phyloP scores from a whole-genome alignment of 2,888 invertebrate genomes.

The Melieria picta region DNA sequence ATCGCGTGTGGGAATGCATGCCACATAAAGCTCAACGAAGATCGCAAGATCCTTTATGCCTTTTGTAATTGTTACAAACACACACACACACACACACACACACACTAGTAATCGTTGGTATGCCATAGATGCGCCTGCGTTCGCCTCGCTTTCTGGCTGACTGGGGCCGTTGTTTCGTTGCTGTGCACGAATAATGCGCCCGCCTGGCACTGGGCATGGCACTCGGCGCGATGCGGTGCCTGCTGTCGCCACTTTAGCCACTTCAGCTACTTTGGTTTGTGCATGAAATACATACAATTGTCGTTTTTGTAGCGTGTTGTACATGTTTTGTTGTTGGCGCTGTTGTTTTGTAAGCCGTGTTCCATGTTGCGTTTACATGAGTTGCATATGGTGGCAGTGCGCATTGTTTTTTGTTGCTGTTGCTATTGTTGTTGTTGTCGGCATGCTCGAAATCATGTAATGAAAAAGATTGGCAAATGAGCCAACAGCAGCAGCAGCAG shows the following conservation, averaged over 20 bases:
- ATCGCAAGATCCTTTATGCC: background rate
- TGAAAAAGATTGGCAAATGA: background rate
- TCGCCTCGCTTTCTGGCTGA: too few relatives aligned
- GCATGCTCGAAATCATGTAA: background rate
- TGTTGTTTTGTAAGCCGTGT: slow-evolving; percentile 22
- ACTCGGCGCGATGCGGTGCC: slow-evolving; percentile 50
- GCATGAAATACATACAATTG: slow-evolving; percentile 52
- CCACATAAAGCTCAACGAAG: slow-evolving; percentile 29
- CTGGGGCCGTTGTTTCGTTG: too few relatives aligned
- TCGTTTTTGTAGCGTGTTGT: slow-evolving; percentile 44
- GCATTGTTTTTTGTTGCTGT: background rate
- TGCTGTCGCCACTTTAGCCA: slow-evolving; percentile 57
- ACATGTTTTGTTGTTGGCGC: slow-evolving; percentile 17
- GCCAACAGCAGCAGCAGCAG: background rate
- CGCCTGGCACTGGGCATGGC: background rate
- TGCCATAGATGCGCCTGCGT: background rate
- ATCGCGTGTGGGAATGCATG: slow-evolving; percentile 51
- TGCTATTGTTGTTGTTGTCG: background rate
- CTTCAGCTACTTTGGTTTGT: slow-evolving; percentile 31
- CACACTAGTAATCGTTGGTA: background rate
- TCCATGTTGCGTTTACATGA: slow-evolving; percentile 6
- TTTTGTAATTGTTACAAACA: slow-evolving; percentile 5
- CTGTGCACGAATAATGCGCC: background rate
- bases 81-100: slow-evolving; percentile 1
- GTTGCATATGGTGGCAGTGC: slow-evolving; percentile 22